Evolutionary conservation across 2,113 vertebrate species (phyloP).

Genomic region (Phyllostomus discolor): DNA sequence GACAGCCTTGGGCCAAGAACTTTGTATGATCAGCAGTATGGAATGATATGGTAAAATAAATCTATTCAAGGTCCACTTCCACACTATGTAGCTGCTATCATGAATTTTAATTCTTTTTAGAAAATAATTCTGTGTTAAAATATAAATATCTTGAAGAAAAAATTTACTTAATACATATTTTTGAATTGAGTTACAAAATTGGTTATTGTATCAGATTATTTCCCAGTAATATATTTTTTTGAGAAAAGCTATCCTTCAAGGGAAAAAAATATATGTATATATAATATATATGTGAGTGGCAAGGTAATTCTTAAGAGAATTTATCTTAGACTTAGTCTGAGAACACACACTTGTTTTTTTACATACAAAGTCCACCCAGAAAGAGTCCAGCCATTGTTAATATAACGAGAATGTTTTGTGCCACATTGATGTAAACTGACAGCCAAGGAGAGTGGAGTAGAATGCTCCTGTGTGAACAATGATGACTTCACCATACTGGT

Average conservation of each 20-base stretch:
- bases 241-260: neutral
- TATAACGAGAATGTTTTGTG: no score
- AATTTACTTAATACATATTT: neutral
- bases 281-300: neutral
- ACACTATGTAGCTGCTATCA: neutral
- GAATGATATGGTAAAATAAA: neutral
- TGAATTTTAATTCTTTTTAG: neutral
- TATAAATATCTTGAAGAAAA: neutral
- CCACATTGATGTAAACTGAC: no score
- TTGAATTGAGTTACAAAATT: neutral
- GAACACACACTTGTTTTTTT: neutral
- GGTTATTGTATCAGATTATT: neutral
- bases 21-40: neutral
- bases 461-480: no score
- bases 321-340: neutral
- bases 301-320: neutral
- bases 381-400: no score
- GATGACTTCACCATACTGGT: no score
- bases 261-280: neutral
- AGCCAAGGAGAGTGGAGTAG: no score
- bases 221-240: neutral
- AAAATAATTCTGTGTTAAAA: neutral
- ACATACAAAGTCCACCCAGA: neutral
- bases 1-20: neutral
- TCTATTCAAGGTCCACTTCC: neutral